Evolutionary conservation across 2,888 invertebrate species (phyloP).

Genomic region (Tenthredo notha): DNA sequence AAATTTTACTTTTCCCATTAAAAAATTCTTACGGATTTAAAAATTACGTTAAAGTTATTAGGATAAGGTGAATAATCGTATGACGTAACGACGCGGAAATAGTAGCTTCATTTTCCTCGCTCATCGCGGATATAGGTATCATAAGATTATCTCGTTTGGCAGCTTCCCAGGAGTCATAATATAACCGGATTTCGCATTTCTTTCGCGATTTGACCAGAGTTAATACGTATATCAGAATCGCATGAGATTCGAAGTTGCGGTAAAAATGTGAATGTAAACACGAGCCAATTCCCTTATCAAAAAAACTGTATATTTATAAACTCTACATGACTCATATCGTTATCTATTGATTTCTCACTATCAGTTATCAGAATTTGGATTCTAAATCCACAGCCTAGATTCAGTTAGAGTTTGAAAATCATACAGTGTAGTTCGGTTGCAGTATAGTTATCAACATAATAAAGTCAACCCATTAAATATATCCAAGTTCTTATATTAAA

Average conservation of each 20-base stretch:
- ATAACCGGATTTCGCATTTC: conserved; percentile 18
- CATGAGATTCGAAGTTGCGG: neutral
- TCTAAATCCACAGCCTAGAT: neutral
- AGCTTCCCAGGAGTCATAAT: neutral
- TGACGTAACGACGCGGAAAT: conserved; percentile 21
- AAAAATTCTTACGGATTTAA: too few species aligned
- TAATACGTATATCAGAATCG: neutral
- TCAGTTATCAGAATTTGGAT: neutral
- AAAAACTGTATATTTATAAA: conserved; percentile 9
- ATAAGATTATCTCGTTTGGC: conserved; percentile 16
- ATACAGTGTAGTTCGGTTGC: neutral
- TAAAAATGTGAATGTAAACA: too few species aligned
- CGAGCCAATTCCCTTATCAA: neutral
- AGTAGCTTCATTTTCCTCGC: neutral
- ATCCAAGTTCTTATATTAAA: conserved; percentile 53
- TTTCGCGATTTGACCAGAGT: neutral
- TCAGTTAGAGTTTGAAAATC: neutral
- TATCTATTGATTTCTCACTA: conserved; percentile 39
- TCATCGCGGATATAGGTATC: neutral
- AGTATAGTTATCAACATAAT: neutral
- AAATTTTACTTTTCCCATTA: too few species aligned
- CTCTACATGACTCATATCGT: neutral
- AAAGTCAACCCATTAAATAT: neutral
- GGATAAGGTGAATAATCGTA: conserved; percentile 28
- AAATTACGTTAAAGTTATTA: too few species aligned